Evolutionary conservation across 2,797 vertebrate species (phyloP), one percentile per base, ranked within the genome.

Genomic region (Carcharodon carcharias): DNA sequence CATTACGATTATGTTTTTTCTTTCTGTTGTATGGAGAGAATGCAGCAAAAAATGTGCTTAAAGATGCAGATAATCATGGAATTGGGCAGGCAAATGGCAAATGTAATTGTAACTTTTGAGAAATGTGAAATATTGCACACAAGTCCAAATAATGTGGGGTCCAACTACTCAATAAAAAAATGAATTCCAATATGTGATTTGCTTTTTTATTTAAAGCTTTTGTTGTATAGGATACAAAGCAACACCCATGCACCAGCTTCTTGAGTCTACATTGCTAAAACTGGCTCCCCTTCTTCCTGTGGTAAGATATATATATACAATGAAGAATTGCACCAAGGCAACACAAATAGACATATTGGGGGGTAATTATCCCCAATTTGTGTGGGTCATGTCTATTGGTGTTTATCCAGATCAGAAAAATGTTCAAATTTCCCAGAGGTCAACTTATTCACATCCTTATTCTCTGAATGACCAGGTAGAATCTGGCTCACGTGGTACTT

Each of bases 101-200:
- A 92, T 67, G 63, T 23, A n/a, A 65, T 77, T 92, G 58, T 63
- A n/a, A 92, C 16, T 21, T 63, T 63, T 92, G 61, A 65, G 16
- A 93, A 93, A 93, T 93, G 91, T 93, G 23, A 45, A 93, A 93
- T 93, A 67, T 65, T 93, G 91, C 63, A 93, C 91, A 93, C 16
- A 63, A 45, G 61, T 93, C 61, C 65, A 67, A 65, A 93, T 93
- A 93, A 67, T 11, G 26, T 67, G 21, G 35, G 91, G 91, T 93
- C 91, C 91, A 67, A 93, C 7, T 67, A n/a, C 67, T 93, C 61
- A 45, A 65, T 93, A 67, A 93, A 93, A 65, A 93, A n/a, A 26
- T 93, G 61, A 93, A 93, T 93, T 93, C 45, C 23, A 23, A 26
- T 63, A 4, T 93, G n/a, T 93, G 23, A 26, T 65, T 45, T 63